A percentile compares a stretch with the other conserved stretches of the same genome.
Evolutionary conservation across 2,113 vertebrate species (phyloP).

Genomic region (Centropus bengalensis): DNA sequence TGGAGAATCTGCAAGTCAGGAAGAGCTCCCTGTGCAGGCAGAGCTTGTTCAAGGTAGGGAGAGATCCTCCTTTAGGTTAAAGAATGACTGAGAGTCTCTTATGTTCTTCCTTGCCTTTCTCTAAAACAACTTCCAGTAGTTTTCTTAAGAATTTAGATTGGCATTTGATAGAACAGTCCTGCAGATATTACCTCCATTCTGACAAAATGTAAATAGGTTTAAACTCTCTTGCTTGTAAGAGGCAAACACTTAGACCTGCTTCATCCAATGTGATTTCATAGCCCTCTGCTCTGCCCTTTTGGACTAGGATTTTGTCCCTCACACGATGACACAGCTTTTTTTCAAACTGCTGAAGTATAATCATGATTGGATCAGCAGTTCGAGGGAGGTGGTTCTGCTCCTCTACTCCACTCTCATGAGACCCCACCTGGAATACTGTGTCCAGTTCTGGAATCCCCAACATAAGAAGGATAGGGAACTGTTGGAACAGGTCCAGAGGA

Average conservation of each 20-base stretch:
- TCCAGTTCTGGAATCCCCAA: no score
- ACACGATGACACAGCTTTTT: not conserved
- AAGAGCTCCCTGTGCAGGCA: not conserved
- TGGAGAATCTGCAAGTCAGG: conserved; percentile 30
- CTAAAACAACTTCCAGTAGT: not conserved
- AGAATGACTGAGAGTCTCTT: not conserved
- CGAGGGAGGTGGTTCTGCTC: no score
- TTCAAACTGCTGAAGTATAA: not conserved
- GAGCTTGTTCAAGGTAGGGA: conserved; percentile 67
- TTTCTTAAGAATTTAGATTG: not conserved
- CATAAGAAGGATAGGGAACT: no score
- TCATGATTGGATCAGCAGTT: not conserved
- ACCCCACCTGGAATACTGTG: no score
- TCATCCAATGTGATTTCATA: not conserved
- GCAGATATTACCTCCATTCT: not conserved
- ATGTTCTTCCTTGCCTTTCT: not conserved
- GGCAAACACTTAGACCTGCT: not conserved
- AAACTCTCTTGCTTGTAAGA: not conserved
- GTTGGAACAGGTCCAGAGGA: no score
- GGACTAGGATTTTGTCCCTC: not conserved
- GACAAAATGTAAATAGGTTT: not conserved
- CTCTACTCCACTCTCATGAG: no score
- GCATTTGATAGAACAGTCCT: not conserved
- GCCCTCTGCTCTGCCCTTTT: not conserved
- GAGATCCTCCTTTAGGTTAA: not conserved